A percentile compares a stretch with the other conserved stretches of the same genome.
Evolutionary conservation across 1,140 invertebrate species (phyloP).

Genomic region (Mercenaria mercenaria): DNA sequence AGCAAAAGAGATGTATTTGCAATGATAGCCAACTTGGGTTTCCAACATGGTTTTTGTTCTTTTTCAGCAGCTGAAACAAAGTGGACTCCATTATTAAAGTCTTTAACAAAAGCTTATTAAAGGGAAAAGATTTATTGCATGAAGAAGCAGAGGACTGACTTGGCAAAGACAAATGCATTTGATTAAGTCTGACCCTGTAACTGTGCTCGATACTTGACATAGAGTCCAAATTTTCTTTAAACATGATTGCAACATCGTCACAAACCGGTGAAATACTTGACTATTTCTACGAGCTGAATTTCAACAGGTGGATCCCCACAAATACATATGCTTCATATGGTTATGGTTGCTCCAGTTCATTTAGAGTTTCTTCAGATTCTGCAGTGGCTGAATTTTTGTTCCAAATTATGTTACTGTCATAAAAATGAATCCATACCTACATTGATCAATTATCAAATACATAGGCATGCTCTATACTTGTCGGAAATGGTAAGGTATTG

Average conservation of each 20-base stretch:
- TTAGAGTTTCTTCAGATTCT: slow-evolving; percentile 11
- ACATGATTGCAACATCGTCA: slow-evolving; percentile 18
- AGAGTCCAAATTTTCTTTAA: slow-evolving; percentile 52
- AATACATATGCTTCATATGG: slow-evolving; percentile 84
- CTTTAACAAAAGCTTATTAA: slow-evolving; percentile 44
- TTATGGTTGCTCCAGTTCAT: slow-evolving; percentile 80
- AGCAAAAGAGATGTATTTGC: slow-evolving; percentile 64
- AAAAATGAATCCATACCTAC: slow-evolving; percentile 16
- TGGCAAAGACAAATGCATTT: slow-evolving; percentile 62
- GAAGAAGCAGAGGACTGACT: slow-evolving; percentile 53
- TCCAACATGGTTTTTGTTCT: slow-evolving; percentile 60
- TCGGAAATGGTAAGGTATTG: slow-evolving; percentile 52
- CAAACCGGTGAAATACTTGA: slow-evolving; percentile 66
- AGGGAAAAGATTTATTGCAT: slow-evolving; percentile 34
- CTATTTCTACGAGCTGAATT: slow-evolving; percentile 84
- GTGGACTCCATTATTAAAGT: slow-evolving; percentile 53
- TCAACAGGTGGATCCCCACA: slow-evolving; percentile 86
- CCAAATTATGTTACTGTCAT: slow-evolving; percentile 59
- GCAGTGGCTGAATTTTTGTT: slow-evolving; percentile 59
- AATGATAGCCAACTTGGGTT: slow-evolving; percentile 67
- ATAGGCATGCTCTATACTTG: slow-evolving; percentile 72
- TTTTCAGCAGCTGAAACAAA: slow-evolving; percentile 65
- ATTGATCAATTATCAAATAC: slow-evolving; percentile 64
- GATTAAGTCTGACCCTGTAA: slow-evolving; percentile 64
- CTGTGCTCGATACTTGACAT: slow-evolving; percentile 59